phyloP scores from a whole-genome alignment of 2,113 vertebrate genomes.

The Marmota monax region DNA sequence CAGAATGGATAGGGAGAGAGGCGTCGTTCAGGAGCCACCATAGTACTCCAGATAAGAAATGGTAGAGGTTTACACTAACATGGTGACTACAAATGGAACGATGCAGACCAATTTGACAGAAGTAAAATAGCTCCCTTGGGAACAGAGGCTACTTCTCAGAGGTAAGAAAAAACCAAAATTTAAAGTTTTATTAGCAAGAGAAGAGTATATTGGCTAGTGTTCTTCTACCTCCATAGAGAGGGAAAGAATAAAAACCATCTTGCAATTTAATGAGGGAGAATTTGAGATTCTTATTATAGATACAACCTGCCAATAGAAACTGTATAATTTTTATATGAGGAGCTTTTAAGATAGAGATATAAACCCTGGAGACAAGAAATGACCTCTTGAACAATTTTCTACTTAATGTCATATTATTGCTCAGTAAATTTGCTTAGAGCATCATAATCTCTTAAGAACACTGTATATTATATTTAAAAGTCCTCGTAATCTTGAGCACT shows the following conservation, averaged over 20 bases:
- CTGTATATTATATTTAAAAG: neutral
- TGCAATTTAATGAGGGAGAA: neutral
- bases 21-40: no score
- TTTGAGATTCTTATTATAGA: neutral
- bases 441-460: neutral
- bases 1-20: neutral
- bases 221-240: neutral
- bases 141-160: neutral
- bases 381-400: slow-evolving; percentile 26
- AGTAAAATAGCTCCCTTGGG: neutral
- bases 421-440: neutral
- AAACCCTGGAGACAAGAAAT: neutral
- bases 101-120: neutral
- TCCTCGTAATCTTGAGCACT: neutral
- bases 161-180: neutral
- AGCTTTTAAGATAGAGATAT: neutral
- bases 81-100: neutral
- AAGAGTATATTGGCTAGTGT: neutral
- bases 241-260: neutral
- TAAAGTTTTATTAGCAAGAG: neutral
- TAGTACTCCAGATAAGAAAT: neutral
- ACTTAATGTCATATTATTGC: neutral
- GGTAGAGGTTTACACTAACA: neutral
- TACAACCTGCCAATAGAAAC: neutral
- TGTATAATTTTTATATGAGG: neutral